Conservation (phyloP, 2,113 vertebrate genomes). For the Harpagus bidentatus region DNA sequence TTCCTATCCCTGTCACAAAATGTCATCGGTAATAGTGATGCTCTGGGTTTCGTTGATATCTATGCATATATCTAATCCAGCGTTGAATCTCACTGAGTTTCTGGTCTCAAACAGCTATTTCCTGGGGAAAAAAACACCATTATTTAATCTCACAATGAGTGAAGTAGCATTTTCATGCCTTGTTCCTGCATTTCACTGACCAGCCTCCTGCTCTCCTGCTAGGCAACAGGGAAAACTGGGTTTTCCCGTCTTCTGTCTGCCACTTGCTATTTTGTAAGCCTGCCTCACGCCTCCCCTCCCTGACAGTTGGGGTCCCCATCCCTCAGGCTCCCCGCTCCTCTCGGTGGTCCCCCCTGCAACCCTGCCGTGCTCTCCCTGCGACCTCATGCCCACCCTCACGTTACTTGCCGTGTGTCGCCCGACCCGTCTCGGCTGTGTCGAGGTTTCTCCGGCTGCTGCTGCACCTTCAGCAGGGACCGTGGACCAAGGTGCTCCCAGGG, state of each 20-base stretch:
- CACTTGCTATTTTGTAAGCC: not conserved
- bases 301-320: not conserved
- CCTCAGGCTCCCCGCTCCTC: fast-evolving
- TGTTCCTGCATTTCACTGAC: not conserved
- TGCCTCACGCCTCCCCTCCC: not conserved
- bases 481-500: fast-evolving
- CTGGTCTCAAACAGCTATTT: not conserved
- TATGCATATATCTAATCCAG: not conserved
- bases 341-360: fast-evolving
- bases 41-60: not conserved
- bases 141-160: not conserved
- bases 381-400: not conserved
- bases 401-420: fast-evolving
- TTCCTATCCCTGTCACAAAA: not conserved
- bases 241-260: not conserved
- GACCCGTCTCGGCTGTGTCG: fast-evolving
- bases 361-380: fast-evolving
- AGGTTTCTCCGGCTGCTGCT: fast-evolving
- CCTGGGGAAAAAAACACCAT: not conserved
- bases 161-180: not conserved
- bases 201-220: not conserved
- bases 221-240: not conserved
- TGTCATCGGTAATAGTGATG: not conserved
- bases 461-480: not conserved
- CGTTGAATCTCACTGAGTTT: not conserved